Percentiles rank a stretch among this genome's conserved stretches.
These are phyloP conservation scores for Polypedilum vanderplanki DNA, from an alignment of 1,140 invertebrate genomes.

Conservation along the genomic window DNA sequence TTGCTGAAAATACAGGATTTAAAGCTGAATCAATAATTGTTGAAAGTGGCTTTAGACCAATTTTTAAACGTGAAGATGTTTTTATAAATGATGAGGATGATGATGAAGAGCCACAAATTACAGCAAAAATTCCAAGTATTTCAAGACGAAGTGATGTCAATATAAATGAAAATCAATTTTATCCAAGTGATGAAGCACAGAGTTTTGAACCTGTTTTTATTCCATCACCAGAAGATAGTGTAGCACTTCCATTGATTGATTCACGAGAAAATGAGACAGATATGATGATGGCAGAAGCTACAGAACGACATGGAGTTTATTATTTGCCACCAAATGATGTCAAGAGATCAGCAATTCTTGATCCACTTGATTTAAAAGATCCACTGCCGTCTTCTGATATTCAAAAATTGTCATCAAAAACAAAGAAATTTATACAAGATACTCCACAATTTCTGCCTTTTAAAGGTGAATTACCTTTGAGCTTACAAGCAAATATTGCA, in stretches of 20 bases:
- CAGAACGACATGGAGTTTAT: conserved; percentile 58
- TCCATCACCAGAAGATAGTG: conserved; percentile 56
- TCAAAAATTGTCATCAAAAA: conserved; percentile 49
- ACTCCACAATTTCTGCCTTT: conserved; percentile 64
- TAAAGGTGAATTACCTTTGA: conserved; percentile 57
- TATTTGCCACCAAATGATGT: conserved; percentile 57
- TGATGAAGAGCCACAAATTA: conserved; percentile 33
- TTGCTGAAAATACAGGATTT: conserved; percentile 63
- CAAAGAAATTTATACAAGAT: conserved; percentile 52
- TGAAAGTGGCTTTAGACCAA: conserved; percentile 75
- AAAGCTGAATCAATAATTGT: conserved; percentile 70
- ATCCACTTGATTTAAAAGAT: conserved; percentile 52
- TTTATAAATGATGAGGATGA: conserved; percentile 40
- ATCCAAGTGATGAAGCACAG: conserved; percentile 43
- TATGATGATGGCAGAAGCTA: conserved; percentile 57
- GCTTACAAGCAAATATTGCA: background rate
- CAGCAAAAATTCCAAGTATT: conserved; percentile 40
- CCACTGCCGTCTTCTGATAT: conserved; percentile 44
- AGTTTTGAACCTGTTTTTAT: conserved; percentile 68
- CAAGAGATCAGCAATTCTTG: conserved; percentile 53
- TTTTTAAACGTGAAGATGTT: conserved; percentile 51
- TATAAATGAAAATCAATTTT: conserved; percentile 43
- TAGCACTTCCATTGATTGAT: conserved; percentile 45
- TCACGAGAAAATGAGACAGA: conserved; percentile 42
- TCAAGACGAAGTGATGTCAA: conserved; percentile 48